These are phyloP conservation scores for Helicorthomorpha holstii DNA, from an alignment of 1,140 invertebrate species.

Conservation along the genomic window DNA sequence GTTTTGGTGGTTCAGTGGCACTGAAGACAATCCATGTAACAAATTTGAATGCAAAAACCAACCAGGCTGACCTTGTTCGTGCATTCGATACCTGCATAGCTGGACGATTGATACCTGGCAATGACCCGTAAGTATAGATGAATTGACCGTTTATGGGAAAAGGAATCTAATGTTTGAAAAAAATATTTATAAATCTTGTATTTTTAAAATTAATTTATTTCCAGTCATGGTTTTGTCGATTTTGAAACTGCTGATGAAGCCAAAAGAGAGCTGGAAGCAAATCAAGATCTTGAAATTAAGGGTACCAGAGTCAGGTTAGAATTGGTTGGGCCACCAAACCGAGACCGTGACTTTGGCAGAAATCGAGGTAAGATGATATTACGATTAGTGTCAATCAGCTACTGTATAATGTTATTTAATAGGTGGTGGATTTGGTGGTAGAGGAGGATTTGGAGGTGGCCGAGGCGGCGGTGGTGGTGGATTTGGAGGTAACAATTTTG, in stretches of 20 bases:
- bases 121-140: no score
- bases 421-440: not conserved
- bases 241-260: not conserved
- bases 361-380: not conserved
- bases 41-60: not conserved
- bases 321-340: not conserved
- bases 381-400: not conserved
- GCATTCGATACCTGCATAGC: not conserved
- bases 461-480: not conserved
- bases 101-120: no score
- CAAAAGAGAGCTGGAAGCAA: not conserved
- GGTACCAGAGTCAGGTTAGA: not conserved
- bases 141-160: not conserved
- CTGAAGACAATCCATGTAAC: not conserved
- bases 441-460: not conserved
- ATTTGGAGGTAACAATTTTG: not conserved
- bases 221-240: not conserved
- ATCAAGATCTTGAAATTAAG: not conserved
- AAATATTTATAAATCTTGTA: not conserved
- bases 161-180: not conserved
- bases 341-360: not conserved
- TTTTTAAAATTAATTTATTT: not conserved
- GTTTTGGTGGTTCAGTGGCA: not conserved
- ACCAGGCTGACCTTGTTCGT: not conserved
- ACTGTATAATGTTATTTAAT: not conserved